A percentile compares a stretch with the other conserved stretches of the same genome.
These are phyloP conservation scores for Axinella damicornis DNA, from an alignment of 37 sponge, comb jelly and placozoan species.

Conservation along the genomic window DNA sequence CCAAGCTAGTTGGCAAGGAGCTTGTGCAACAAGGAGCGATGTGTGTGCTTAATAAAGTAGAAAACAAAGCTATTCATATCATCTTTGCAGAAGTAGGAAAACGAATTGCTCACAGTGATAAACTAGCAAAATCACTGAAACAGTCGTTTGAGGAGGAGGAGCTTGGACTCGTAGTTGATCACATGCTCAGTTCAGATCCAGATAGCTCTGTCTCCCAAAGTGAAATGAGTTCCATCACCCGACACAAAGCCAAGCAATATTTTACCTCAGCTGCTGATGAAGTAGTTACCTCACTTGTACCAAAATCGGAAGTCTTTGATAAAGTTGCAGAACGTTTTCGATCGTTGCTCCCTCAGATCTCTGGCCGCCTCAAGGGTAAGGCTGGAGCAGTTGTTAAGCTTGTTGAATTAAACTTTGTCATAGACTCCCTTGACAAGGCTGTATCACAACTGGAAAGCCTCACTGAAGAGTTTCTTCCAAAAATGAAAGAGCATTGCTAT, in stretches of 20 bases:
- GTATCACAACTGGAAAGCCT: neutral
- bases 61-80: conserved; percentile 10
- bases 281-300: too few species aligned
- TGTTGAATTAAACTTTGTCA: neutral
- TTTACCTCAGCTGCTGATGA: too few species aligned
- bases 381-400: neutral
- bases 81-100: neutral
- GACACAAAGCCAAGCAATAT: too few species aligned
- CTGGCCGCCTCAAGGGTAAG: conserved; percentile 9
- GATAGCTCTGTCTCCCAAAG: too few species aligned
- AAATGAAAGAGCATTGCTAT: neutral
- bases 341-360: neutral
- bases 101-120: too few species aligned
- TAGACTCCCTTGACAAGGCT: neutral
- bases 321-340: neutral
- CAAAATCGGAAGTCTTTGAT: neutral
- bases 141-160: too few species aligned
- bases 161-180: too few species aligned
- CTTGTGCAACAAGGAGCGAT: conserved; percentile 4
- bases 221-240: too few species aligned
- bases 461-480: neutral
- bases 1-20: conserved; percentile 25
- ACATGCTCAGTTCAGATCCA: too few species aligned
- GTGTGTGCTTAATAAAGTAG: neutral
- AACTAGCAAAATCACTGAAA: too few species aligned